Evolutionary conservation across 2,113 vertebrate species (phyloP).

Genomic region (Ia io): DNA sequence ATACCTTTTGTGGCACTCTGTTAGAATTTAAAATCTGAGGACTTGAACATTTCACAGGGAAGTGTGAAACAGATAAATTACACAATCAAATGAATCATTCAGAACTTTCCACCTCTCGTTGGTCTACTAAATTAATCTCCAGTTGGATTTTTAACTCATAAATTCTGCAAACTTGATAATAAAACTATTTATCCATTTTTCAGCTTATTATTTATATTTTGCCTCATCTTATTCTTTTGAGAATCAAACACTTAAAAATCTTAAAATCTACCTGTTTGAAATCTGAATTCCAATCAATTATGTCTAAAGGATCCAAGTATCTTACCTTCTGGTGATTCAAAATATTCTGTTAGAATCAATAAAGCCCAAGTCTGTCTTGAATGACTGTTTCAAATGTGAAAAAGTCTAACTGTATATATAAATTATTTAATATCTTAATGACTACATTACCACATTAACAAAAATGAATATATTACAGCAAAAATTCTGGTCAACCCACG

Average conservation of each 20-base stretch:
- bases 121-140: background rate
- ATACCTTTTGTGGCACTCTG: background rate
- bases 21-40: constrained; percentile 33
- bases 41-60: background rate
- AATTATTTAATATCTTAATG: constrained; percentile 28
- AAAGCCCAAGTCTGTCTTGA: background rate
- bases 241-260: background rate
- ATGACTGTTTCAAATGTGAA: background rate
- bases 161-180: background rate
- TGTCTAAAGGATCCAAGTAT: background rate
- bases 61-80: constrained; percentile 3
- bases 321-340: background rate
- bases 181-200: background rate
- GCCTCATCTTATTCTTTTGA: background rate
- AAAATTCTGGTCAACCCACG: background rate
- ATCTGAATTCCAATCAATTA: background rate
- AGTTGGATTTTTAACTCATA: background rate
- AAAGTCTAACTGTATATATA: background rate
- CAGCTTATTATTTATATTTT: background rate
- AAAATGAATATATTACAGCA: background rate
- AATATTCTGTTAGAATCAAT: background rate
- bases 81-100: background rate
- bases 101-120: background rate
- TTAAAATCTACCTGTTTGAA: constrained; percentile 5
- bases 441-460: background rate